Evolutionary conservation across 2,888 invertebrate species (phyloP), one percentile per base, ranked within the genome.

Genomic region (Brachycybe producta): DNA sequence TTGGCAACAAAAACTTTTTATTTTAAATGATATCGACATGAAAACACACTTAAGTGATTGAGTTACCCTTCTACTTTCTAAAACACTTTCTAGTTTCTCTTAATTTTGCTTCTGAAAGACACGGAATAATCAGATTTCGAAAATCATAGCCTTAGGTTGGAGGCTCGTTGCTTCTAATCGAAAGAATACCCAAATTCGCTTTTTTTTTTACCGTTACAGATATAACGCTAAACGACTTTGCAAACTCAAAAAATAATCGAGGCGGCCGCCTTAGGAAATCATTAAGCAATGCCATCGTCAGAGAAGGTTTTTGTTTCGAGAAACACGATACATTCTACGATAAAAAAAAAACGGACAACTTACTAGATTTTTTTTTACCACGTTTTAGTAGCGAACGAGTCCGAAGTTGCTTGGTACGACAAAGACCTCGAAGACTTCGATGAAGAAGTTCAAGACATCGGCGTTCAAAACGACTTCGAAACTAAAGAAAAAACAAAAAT

Each of bases 341-440:
- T 41, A 17, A 47, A 51, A 36, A 40, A 51, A 34, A 40, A 47
- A 23, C 24, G 21, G 17, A 34, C 11, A 4, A 34, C 40, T 11
- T 39, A 34, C n/a, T n/a, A n/a, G n/a, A n/a, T n/a, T n/a, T n/a
- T n/a, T n/a, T n/a, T n/a, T n/a, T n/a, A n/a, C n/a, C n/a, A n/a
- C n/a, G n/a, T n/a, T n/a, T 32, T n/a, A n/a, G 32, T 11, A 32
- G n/a, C 11, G 32, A n/a, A 11, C 11, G 46, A 23, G 32, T 27
- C 44, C 8, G 53, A 53, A 28, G 40, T 56, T 42, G 36, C 46
- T 23, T 74, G 74, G 74, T 73, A 72, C 60, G 73, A 74, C 54
- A 72, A 62, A 56, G 63, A 72, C 57, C 60, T 67, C n/a, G 68
- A 68, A 52, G 70, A 72, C 27, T 70, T 68, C 61, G 68, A 71